Conservation (phyloP, 2,113 vertebrate species). For the Epinephelus moara region DNA sequence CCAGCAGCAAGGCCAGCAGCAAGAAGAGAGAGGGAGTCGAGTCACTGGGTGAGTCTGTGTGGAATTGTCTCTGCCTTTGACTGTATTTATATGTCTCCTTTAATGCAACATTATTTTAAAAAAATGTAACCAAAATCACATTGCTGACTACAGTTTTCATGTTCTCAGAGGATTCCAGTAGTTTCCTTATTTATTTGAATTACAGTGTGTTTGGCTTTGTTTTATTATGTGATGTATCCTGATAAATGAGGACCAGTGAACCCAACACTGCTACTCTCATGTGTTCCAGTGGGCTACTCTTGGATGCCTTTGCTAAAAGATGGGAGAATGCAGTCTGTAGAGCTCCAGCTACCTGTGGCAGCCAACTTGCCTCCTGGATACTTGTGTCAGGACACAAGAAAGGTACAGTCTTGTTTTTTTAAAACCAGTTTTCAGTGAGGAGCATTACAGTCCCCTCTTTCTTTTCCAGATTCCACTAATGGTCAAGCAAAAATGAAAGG, state of each 20-base stretch:
- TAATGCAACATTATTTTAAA: background rate
- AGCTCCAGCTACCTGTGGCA: conserved; percentile 91
- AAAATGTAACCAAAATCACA: background rate
- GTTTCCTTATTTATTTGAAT: background rate
- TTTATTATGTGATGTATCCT: background rate
- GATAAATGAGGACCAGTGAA: background rate
- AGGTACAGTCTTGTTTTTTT: conserved; percentile 70
- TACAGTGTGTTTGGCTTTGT: background rate
- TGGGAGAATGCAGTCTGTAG: conserved; percentile 90
- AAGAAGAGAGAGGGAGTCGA: conserved; percentile 95
- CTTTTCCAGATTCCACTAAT: background rate
- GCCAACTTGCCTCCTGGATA: conserved; percentile 91
- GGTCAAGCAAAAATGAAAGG: background rate
- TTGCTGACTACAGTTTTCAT: background rate
- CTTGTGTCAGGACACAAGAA: conserved; percentile 88
- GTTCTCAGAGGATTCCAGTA: background rate
- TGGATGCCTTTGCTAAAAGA: conserved; percentile 94
- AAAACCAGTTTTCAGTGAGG: background rate
- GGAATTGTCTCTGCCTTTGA: background rate
- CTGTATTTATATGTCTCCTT: background rate
- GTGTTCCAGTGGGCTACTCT: conserved; percentile 89
- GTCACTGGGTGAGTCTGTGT: conserved; percentile 87
- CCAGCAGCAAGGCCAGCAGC: conserved; percentile 91
- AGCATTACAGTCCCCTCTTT: no score
- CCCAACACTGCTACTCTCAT: background rate